Evolutionary conservation across 2,797 vertebrate species (phyloP).

Genomic region (Phyllotis vaccarum): DNA sequence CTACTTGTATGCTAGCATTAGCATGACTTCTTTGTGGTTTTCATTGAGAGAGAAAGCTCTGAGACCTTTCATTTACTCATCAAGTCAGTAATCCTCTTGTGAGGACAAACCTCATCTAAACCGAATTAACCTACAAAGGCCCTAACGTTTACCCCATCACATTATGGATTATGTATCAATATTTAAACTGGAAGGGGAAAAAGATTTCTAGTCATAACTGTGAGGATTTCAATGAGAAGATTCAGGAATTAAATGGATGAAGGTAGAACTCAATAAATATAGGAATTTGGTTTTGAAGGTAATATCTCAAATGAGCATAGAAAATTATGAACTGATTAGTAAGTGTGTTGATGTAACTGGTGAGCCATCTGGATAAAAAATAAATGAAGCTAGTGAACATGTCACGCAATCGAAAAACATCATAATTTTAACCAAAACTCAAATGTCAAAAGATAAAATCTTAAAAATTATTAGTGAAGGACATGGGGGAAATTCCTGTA

Average conservation of each 20-base stretch:
- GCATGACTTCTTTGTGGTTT: not conserved
- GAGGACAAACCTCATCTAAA: not conserved
- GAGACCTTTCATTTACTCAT: not conserved
- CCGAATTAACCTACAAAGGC: not conserved
- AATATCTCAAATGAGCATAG: not conserved
- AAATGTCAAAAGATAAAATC: not conserved
- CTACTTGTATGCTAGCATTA: not conserved
- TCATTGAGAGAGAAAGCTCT: not conserved
- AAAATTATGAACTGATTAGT: constrained; percentile 22
- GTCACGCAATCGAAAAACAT: not conserved
- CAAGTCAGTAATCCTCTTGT: not conserved
- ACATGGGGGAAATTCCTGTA: not conserved
- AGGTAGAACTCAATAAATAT: not conserved
- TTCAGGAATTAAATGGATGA: constrained; percentile 43
- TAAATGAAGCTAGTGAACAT: constrained; percentile 31
- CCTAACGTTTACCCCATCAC: not conserved
- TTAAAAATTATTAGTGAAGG: constrained; percentile 29
- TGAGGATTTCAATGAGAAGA: constrained; percentile 19
- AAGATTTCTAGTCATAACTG: not conserved
- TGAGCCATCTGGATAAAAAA: constrained; percentile 23
- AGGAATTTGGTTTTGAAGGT: constrained; percentile 34
- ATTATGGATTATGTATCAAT: not conserved
- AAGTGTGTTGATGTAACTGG: not conserved
- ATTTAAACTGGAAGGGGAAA: not conserved
- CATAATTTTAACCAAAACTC: constrained; percentile 13